Evolutionary conservation across 2,888 invertebrate species (phyloP).

Genomic region (Trichacis sp.): DNA sequence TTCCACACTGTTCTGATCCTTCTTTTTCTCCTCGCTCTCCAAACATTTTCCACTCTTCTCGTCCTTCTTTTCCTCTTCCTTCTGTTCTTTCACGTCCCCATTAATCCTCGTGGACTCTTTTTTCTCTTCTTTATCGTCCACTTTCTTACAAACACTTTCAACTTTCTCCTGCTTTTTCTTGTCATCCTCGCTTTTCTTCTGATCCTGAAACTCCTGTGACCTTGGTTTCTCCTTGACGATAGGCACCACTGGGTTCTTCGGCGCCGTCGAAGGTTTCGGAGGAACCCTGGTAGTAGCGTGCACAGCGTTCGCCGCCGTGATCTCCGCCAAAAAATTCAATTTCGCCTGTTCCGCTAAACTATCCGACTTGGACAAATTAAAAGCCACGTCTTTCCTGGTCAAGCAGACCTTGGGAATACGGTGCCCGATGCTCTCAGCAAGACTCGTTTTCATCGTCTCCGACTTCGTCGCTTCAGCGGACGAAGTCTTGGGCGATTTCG

Average conservation of each 20-base stretch:
- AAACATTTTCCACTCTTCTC: not conserved
- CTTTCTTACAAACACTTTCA: not conserved
- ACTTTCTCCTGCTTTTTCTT: not conserved
- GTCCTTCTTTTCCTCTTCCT: conserved; percentile 1
- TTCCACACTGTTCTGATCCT: conserved; percentile 22
- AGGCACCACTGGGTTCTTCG: not conserved
- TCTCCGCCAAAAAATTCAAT: conserved; percentile 23
- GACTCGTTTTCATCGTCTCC: conserved; percentile 37
- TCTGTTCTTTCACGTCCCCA: conserved; percentile 36
- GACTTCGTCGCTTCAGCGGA: conserved; percentile 45
- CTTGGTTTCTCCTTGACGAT: conserved; percentile 16
- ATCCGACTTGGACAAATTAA: conserved; percentile 5
- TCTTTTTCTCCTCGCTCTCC: conserved; percentile 20
- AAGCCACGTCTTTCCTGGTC: conserved; percentile 25
- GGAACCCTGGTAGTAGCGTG: conserved; percentile 22
- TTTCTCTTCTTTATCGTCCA: not conserved
- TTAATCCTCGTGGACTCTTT: conserved; percentile 34
- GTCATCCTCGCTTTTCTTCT: conserved; percentile 12
- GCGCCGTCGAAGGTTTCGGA: not conserved
- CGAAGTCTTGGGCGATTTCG: conserved; percentile 52
- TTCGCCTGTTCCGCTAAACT: conserved; percentile 33
- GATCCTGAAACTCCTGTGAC: too few relatives aligned
- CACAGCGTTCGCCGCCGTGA: conserved; percentile 8
- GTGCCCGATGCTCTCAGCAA: conserved; percentile 19
- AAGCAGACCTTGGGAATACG: conserved; percentile 21